Base-by-base conservation (phyloP, 2,797 vertebrate genomes). In the Vireo griseus region DNA sequence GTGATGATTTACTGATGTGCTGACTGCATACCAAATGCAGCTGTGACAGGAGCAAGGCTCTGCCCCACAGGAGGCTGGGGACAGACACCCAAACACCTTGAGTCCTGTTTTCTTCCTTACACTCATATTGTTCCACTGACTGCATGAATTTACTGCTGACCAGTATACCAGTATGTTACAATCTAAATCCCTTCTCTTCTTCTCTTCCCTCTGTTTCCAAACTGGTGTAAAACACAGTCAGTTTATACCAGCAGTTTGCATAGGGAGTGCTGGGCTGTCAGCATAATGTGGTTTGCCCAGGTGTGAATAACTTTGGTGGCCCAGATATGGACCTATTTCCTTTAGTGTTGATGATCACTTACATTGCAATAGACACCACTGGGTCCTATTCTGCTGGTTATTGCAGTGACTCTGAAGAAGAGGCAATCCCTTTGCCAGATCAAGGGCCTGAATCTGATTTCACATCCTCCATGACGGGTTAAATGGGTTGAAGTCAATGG, bases 21-120 rank as follows among this genome's bases (percentile, higher is more conserved):
- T 51, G 65, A 28, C 88, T 93, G 96, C 95, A 90, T 95, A 77
- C 84, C 79, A 92, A 94, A 71, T 73, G 55, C 54, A 75, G 69
- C 21, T 57, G 57, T 35, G 66, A 81, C 57, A 62, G 50, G 31
- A 92, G 50, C 44, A 69, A 62, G 58, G 48, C 74, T 76, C 61
- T 84, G 72, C 55, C 58, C 54, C 3, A 1, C 0, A 1, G 48
- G 40, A 57, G 44, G 10, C 18, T 0, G 1, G 14, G 22, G 12
- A 11, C 62, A 83, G 26, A 63, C 82, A 65, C 66, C 61, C 77
- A 74, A 77, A 79, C 52, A 82, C 79, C 79, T 78, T 9, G 25
- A 61, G 61, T 44, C 17, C n/a, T 28, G 9, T 40, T 84, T 88
- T 85, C 37, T 65, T 82, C 68, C 78, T 88, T 75, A 59, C 26